phyloP scores from a whole-genome alignment of 1,140 invertebrate genomes.

The Polypedilum vanderplanki region DNA sequence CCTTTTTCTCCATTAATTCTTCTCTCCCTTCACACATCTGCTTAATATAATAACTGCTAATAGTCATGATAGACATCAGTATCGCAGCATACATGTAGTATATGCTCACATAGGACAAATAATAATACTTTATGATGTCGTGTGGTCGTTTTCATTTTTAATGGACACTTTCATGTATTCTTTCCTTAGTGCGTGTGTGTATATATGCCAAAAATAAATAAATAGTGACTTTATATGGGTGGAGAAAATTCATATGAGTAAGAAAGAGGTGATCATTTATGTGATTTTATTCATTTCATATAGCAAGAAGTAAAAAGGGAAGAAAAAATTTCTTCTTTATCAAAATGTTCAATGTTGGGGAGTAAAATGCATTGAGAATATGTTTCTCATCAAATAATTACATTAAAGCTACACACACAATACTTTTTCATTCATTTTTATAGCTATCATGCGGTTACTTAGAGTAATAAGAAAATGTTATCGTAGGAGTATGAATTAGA shows the following conservation, averaged over 20 bases:
- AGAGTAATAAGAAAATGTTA: slow-evolving; percentile 1
- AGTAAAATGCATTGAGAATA: neutral
- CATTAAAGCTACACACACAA: neutral
- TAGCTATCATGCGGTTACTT: neutral
- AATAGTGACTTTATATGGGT: neutral
- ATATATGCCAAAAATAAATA: neutral
- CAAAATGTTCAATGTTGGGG: too few species aligned
- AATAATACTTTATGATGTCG: slow-evolving; percentile 19
- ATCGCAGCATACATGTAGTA: neutral
- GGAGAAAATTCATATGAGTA: neutral
- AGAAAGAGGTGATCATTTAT: neutral
- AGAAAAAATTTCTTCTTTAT: too few species aligned
- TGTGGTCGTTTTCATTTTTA: slow-evolving; percentile 6
- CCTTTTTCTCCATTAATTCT: neutral
- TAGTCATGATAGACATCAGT: neutral
- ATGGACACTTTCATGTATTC: slow-evolving; percentile 6
- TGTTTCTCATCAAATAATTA: slow-evolving; percentile 12
- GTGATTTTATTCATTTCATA: neutral
- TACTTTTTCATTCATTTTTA: neutral
- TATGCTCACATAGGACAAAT: neutral
- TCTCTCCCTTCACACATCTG: neutral
- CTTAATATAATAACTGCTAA: neutral
- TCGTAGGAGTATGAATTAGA: neutral
- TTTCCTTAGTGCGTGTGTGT: neutral
- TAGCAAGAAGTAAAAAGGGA: too few species aligned